phyloP scores from a whole-genome alignment of 2,797 vertebrate species.

The Champsocephalus gunnari region DNA sequence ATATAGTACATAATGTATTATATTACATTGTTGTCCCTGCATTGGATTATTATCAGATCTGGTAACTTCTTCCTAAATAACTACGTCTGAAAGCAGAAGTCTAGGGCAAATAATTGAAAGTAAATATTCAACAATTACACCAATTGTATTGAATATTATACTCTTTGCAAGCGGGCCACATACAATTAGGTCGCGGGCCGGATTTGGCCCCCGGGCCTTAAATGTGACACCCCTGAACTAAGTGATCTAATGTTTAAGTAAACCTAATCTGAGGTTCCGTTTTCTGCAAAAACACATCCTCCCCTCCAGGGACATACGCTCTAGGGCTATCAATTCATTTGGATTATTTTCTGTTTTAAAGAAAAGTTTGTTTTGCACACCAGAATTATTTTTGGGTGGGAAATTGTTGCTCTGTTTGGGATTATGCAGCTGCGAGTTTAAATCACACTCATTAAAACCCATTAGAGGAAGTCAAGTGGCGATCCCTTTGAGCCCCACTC shows the following conservation, averaged over 20 bases:
- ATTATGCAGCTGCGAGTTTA: slow-evolving; percentile 7
- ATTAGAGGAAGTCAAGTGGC: slow-evolving; percentile 10
- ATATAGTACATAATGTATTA: too few relatives aligned
- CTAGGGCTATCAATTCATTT: neutral
- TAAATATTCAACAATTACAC: too few relatives aligned
- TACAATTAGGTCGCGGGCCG: too few relatives aligned
- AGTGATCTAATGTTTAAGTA: neutral
- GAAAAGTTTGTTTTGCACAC: neutral
- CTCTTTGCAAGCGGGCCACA: too few relatives aligned
- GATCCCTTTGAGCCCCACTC: slow-evolving; percentile 19
- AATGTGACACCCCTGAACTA: neutral
- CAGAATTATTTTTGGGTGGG: neutral
- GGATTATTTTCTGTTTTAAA: too few relatives aligned
- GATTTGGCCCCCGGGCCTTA: too few relatives aligned
- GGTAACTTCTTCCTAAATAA: too few relatives aligned
- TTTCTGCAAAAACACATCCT: neutral
- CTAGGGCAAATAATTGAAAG: too few relatives aligned
- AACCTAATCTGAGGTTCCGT: neutral
- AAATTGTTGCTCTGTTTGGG: neutral
- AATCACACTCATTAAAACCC: slow-evolving; percentile 29
- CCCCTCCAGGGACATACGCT: neutral
- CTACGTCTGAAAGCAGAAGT: too few relatives aligned
- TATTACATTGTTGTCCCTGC: too few relatives aligned
- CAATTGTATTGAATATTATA: too few relatives aligned
- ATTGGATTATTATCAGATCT: too few relatives aligned